These are phyloP conservation scores for Lagodon rhomboides DNA, from an alignment of 2,797 vertebrate species.

Conservation along the genomic window DNA sequence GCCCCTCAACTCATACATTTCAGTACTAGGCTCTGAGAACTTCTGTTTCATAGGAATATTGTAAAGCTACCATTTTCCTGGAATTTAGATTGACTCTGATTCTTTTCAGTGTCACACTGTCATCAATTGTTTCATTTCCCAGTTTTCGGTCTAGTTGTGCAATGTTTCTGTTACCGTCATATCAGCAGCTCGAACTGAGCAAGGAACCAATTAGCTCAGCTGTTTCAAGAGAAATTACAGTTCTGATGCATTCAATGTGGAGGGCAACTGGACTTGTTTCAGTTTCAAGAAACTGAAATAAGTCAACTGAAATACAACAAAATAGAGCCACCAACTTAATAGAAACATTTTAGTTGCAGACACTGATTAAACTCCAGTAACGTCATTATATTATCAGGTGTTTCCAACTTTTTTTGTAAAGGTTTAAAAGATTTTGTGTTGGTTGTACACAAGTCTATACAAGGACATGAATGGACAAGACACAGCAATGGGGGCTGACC, in stretches of 20 bases:
- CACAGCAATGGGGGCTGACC: background rate
- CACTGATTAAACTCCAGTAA: background rate
- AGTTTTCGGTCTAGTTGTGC: constrained; percentile 33
- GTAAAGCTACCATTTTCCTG: background rate
- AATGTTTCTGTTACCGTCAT: constrained; percentile 42
- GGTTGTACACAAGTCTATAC: background rate
- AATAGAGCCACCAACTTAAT: background rate
- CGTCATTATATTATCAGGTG: background rate
- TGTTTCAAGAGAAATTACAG: constrained; percentile 38
- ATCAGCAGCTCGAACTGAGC: background rate
- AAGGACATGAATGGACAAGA: background rate
- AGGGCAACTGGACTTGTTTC: too few species aligned
- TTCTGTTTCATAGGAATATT: constrained; percentile 5
- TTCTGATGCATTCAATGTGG: constrained; percentile 5
- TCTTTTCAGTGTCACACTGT: background rate
- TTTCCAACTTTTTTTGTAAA: background rate
- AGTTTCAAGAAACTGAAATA: too few species aligned
- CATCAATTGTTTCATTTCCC: constrained; percentile 64
- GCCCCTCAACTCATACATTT: background rate
- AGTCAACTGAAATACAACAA: too few species aligned
- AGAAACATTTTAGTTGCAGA: background rate
- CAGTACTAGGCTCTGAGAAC: too few species aligned
- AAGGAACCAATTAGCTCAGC: constrained; percentile 30
- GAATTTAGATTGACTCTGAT: background rate
- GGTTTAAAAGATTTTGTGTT: background rate